Conservation (phyloP, 1,140 invertebrate species). For the Lasaia peninsularis region DNA sequence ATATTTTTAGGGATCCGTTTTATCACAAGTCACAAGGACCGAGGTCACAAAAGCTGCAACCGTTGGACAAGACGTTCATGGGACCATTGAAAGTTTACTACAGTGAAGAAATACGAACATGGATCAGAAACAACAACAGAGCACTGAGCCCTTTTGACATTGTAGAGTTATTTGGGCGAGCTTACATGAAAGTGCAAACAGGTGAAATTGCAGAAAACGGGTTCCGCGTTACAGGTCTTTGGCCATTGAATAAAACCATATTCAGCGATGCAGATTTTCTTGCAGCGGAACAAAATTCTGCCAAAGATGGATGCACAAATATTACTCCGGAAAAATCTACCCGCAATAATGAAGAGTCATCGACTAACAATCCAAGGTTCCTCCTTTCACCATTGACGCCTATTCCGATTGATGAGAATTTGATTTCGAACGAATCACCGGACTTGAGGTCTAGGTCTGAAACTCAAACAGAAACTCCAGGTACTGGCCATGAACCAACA, state of each 20-base stretch:
- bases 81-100: conserved; percentile 64
- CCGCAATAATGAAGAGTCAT: not conserved
- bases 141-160: conserved; percentile 28
- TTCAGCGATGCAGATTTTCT: not conserved
- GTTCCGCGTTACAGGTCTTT: conserved; percentile 4
- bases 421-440: conserved; percentile 9
- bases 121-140: conserved; percentile 49
- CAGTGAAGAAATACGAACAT: conserved; percentile 43
- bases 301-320: not conserved
- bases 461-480: conserved; percentile 12
- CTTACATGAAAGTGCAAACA: conserved; percentile 26
- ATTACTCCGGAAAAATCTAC: not conserved
- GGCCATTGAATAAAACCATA: not conserved
- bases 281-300: not conserved
- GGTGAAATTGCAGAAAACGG: not conserved
- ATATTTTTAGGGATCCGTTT: too few relatives aligned
- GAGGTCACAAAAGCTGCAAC: conserved; percentile 76
- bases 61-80: conserved; percentile 66
- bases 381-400: too few relatives aligned
- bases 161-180: conserved; percentile 24
- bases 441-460: conserved; percentile 16
- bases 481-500: conserved; percentile 16
- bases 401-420: too few relatives aligned
- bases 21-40: too few relatives aligned
- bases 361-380: not conserved